phyloP scores from a whole-genome alignment of 2,113 vertebrate genomes.

The Ptyas mucosa region DNA sequence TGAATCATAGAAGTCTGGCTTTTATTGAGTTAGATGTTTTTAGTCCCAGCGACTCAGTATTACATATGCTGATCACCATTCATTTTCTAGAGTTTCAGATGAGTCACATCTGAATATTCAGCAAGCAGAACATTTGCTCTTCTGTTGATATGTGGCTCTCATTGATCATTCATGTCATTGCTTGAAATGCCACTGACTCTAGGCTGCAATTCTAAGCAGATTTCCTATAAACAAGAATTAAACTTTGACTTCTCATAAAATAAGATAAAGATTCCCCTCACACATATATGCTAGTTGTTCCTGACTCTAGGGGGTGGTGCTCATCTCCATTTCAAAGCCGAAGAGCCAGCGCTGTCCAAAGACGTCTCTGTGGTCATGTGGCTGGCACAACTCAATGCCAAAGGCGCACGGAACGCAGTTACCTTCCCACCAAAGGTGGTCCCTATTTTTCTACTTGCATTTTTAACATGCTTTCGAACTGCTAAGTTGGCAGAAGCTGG shows the following conservation, averaged over 20 bases:
- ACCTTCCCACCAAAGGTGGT: too few species aligned
- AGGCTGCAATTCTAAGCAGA: neutral
- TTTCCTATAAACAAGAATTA: neutral
- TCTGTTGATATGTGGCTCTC: neutral
- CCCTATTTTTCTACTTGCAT: too few species aligned
- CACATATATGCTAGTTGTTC: too few species aligned
- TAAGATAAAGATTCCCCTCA: neutral
- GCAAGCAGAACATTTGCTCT: neutral
- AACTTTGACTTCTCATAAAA: neutral
- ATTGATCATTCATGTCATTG: neutral
- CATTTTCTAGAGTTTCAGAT: neutral
- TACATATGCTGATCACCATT: neutral
- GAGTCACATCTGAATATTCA: neutral
- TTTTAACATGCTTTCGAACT: too few species aligned
- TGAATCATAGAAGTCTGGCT: neutral
- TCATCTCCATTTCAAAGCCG: too few species aligned
- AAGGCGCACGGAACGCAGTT: too few species aligned
- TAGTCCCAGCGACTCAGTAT: neutral
- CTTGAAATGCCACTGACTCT: neutral
- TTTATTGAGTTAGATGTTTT: neutral
- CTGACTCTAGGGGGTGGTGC: too few species aligned
- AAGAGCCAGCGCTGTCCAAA: too few species aligned
- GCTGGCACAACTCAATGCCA: too few species aligned
- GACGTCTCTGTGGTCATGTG: too few species aligned
- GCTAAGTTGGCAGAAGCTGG: too few species aligned